Evolutionary conservation across 2,797 vertebrate species (phyloP), one percentile per base, ranked within the genome.

Genomic region (Echeneis naucrates): DNA sequence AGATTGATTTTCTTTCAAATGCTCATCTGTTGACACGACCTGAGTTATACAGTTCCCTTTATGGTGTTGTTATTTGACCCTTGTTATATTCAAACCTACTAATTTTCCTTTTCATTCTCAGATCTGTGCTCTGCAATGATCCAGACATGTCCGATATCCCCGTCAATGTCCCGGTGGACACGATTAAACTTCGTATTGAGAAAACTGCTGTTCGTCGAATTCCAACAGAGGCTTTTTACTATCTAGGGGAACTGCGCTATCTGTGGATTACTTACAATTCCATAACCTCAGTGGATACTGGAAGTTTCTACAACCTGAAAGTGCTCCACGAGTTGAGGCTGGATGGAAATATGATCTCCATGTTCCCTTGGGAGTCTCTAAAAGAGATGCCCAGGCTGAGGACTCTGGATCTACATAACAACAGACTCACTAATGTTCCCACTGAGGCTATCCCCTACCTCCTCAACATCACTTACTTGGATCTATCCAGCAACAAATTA

Each of bases 211-310:
- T 97, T 40, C 93, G 93, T 14, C 92, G 89, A 38, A 93, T 99
- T 60, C 96, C 97, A 0, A 94, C 95, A 0, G 97, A 99, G 89
- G 97, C 97, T 73, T 99, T 99, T 90, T 99, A 99, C 84, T 99
- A 99, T 90, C 92, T 99, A 77, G 91, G 91, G 24, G 97, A 99
- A 33, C 94, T 99, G 13, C 95, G 92, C 21, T 98, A 95, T 87
- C 94, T 99, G 66, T 99, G 98, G 98, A 89, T 99, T 61, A 95
- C 97, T 51, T 99, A 98, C 84, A 98, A 97, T 80, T 95, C 96
- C 1, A 86, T 99, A 59, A 91, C 86, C 45, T 95, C 91, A 8
- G 90, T 99, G 55, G 97, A 98, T 64, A 74, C 91, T 35, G 93
- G 93, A 57, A 95, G 97, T 81, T 98, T 99, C 89, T 99, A 99